Conservation (phyloP, 2,888 invertebrate species). For the Dione juno region DNA sequence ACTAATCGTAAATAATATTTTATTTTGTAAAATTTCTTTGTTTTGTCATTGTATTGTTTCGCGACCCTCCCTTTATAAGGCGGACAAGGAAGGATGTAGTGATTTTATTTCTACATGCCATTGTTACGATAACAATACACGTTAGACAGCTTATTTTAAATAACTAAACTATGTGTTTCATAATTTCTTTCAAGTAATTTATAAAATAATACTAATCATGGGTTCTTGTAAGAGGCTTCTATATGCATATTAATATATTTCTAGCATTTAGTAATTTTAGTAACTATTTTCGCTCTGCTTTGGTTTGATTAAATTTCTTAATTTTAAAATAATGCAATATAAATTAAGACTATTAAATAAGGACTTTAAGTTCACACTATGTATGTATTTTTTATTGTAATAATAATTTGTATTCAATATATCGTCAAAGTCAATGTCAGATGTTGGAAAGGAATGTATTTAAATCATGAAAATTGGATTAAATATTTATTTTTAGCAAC, state of each 20-base stretch:
- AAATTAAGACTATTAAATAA: not conserved
- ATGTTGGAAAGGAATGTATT: not conserved
- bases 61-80: not conserved
- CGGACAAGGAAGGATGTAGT: not conserved
- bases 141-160: not conserved
- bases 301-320: not conserved
- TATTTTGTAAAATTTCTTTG: not conserved
- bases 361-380: constrained; percentile 8
- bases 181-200: not conserved
- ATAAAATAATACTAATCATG: not conserved
- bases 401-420: not conserved
- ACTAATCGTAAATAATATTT: not conserved
- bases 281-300: not conserved
- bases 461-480: not conserved
- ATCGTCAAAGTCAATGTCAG: constrained; percentile 6
- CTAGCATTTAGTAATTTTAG: not conserved
- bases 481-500: not conserved
- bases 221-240: not conserved
- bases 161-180: not conserved
- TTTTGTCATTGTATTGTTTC: not conserved
- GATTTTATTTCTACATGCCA: not conserved
- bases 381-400: not conserved
- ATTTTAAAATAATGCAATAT: constrained; percentile 15
- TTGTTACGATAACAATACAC: not conserved
- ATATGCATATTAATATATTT: constrained; percentile 1